These are phyloP conservation scores for Arrhopalites spinosus DNA, from an alignment of 2,888 invertebrate species.

Conservation along the genomic window DNA sequence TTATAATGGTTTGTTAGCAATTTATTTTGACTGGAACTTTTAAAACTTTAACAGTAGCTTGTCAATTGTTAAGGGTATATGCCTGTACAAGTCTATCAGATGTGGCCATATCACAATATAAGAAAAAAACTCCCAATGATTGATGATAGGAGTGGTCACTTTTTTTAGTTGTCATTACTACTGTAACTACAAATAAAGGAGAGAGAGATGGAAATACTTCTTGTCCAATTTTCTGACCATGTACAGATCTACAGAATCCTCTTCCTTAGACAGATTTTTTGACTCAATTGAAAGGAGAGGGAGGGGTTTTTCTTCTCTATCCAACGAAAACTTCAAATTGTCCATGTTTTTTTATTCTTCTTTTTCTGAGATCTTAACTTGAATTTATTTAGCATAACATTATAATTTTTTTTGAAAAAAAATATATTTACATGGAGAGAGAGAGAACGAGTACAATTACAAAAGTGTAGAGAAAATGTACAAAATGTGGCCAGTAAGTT, in stretches of 20 bases:
- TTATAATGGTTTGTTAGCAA: no score
- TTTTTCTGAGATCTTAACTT: neutral
- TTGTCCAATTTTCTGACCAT: no score
- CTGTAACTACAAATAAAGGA: no score
- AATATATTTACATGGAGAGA: neutral
- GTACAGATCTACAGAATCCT: no score
- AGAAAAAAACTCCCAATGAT: conserved; percentile 39
- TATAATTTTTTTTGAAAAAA: neutral
- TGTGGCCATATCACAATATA: neutral
- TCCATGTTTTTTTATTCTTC: neutral
- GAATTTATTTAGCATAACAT: conserved; percentile 3
- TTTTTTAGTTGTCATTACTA: conserved; percentile 13
- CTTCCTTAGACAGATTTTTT: neutral
- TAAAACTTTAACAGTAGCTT: no score
- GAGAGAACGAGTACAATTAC: neutral
- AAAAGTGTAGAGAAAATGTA: neutral
- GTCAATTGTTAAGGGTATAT: neutral
- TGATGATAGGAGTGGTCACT: conserved; percentile 55
- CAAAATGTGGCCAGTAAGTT: neutral
- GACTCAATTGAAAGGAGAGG: neutral
- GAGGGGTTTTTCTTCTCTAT: neutral
- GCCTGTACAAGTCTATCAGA: neutral
- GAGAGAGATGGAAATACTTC: no score
- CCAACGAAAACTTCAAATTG: neutral
- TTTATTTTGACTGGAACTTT: no score